These are phyloP conservation scores for Danionella dracula DNA, from an alignment of 2,797 vertebrate genomes.

Conservation along the genomic window DNA sequence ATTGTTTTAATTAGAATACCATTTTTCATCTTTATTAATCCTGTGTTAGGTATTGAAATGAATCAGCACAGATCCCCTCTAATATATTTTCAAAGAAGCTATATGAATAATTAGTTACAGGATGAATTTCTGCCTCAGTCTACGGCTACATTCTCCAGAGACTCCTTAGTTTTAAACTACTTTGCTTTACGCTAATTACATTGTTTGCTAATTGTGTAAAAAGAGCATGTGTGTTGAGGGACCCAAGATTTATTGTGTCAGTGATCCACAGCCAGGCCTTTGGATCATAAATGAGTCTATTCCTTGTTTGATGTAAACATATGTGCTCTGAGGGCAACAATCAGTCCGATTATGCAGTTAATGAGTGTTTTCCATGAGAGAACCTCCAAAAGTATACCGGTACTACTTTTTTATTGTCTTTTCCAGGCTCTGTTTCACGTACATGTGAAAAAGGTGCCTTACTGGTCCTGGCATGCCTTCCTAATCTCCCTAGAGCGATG, in stretches of 20 bases:
- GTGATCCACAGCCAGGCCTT: constrained; percentile 7
- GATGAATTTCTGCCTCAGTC: constrained; percentile 9
- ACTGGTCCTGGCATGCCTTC: constrained; percentile 32
- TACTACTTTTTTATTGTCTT: too few species aligned
- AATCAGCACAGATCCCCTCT: background rate
- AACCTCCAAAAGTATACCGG: too few species aligned
- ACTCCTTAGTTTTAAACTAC: constrained; percentile 24
- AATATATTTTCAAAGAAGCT: constrained; percentile 32
- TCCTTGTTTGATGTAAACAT: background rate
- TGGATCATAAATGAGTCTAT: constrained; percentile 7
- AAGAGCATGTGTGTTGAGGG: background rate
- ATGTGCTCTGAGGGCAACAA: background rate
- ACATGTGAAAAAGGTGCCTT: background rate
- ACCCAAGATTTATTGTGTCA: constrained; percentile 5
- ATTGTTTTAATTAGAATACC: too few species aligned
- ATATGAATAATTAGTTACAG: constrained; percentile 28
- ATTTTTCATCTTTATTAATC: too few species aligned
- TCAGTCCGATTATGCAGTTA: constrained; percentile 11
- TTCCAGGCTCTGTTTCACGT: background rate
- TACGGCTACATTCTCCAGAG: constrained; percentile 20
- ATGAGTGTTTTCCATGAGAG: constrained; percentile 3
- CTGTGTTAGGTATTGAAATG: constrained; percentile 8
- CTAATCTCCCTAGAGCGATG: constrained; percentile 52
- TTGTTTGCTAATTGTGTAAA: constrained; percentile 23
- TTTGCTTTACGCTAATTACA: constrained; percentile 32